phyloP scores from a whole-genome alignment of 2,888 invertebrate species.

The Gisinianus flammeolus region DNA sequence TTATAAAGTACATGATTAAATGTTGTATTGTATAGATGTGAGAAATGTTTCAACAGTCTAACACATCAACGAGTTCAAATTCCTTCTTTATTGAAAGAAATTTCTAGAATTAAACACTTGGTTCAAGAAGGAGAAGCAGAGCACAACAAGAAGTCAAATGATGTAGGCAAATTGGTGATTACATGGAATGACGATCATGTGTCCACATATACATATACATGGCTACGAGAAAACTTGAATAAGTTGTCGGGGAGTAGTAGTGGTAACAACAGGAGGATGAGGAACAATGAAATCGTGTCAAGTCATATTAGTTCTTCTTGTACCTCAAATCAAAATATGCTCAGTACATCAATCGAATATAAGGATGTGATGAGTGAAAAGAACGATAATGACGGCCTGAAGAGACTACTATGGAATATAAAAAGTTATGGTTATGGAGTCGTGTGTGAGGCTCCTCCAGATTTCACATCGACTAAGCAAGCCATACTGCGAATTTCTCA shows the following conservation, averaged over 20 bases:
- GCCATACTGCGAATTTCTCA: conserved; percentile 69
- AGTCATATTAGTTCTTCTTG: no score
- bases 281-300: not conserved
- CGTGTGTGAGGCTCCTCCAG: conserved; percentile 64
- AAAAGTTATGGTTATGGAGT: conserved; percentile 50
- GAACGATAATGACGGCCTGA: conserved; percentile 41
- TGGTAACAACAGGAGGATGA: not conserved
- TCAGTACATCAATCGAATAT: conserved; percentile 41
- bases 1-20: no score
- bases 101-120: conserved; percentile 35
- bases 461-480: conserved; percentile 65
- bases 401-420: conserved; percentile 49
- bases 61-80: conserved; percentile 70
- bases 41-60: conserved; percentile 67
- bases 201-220: conserved; percentile 65
- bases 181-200: conserved; percentile 69
- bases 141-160: not conserved
- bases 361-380: conserved; percentile 46
- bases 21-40: conserved; percentile 66
- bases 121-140: conserved; percentile 62
- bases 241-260: not conserved
- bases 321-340: conserved; percentile 56
- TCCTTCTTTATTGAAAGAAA: conserved; percentile 60
- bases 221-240: conserved; percentile 62
- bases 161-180: conserved; percentile 62